Evolutionary conservation across 2,113 vertebrate species (phyloP).

Genomic region (Thunnus maccoyii): DNA sequence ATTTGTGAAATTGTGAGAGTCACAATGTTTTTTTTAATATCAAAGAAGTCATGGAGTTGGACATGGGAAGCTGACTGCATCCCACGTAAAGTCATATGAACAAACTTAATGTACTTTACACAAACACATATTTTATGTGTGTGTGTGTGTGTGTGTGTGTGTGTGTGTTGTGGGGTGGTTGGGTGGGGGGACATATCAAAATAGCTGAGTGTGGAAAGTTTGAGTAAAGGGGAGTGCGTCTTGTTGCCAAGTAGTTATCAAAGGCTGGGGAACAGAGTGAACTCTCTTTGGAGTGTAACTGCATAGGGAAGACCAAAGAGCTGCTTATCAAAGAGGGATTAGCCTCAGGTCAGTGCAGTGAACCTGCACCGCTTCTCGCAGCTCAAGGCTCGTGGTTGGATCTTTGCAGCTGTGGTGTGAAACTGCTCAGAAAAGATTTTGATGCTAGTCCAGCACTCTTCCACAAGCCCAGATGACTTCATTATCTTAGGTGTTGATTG

Average conservation of each 20-base stretch:
- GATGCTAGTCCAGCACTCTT: not conserved
- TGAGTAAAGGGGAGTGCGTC: conserved; percentile 38
- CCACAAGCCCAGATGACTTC: not conserved
- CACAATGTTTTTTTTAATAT: conserved; percentile 24
- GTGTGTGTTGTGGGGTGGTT: not conserved
- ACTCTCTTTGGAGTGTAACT: conserved; percentile 44
- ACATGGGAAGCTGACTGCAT: conserved; percentile 68
- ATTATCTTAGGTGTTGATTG: not conserved
- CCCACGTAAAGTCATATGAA: conserved; percentile 52
- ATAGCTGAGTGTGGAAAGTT: conserved; percentile 63
- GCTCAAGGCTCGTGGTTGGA: conserved; percentile 14
- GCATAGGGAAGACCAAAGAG: conserved; percentile 61
- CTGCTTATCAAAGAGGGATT: conserved; percentile 57
- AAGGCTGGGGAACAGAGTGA: conserved; percentile 49
- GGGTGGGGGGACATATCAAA: conserved; percentile 12
- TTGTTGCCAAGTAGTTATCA: conserved; percentile 58
- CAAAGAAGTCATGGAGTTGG: conserved; percentile 24
- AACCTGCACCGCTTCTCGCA: conserved; percentile 31
- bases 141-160: not conserved
- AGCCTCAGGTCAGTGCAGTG: conserved; percentile 36
- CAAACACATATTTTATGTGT: conserved; percentile 11
- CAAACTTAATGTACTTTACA: conserved; percentile 1
- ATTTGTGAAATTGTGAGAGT: conserved; percentile 42
- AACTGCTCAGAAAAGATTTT: conserved; percentile 6
- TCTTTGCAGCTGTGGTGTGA: conserved; percentile 17